Conservation (phyloP, 2,113 vertebrate species). For the Lagopus leucura region DNA sequence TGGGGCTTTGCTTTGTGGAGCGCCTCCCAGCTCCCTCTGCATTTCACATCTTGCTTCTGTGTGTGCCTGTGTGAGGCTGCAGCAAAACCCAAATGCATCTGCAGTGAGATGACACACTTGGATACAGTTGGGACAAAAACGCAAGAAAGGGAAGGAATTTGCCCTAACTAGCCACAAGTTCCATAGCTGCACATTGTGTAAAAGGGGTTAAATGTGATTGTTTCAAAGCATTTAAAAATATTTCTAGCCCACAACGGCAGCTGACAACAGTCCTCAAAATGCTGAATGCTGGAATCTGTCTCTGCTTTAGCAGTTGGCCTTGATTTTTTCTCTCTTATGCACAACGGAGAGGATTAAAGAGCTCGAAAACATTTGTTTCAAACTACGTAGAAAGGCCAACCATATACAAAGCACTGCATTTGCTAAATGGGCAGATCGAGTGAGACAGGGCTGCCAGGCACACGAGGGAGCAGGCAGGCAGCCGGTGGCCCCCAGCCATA, state of each 20-base stretch:
- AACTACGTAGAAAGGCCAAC: not conserved
- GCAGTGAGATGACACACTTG: not conserved
- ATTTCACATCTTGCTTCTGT: not conserved
- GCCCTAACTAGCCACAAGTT: not conserved
- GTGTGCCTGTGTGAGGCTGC: not conserved
- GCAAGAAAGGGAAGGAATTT: not conserved
- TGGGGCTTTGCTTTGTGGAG: not conserved
- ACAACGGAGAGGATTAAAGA: slow-evolving; percentile 32
- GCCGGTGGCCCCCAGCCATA: fast-evolving
- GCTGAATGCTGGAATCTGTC: slow-evolving; percentile 3
- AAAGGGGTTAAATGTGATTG: not conserved
- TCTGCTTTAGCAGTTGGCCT: not conserved
- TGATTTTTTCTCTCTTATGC: not conserved
- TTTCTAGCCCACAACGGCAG: not conserved
- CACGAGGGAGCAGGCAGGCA: fast-evolving
- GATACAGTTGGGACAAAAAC: not conserved
- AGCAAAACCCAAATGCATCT: slow-evolving; percentile 14
- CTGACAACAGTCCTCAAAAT: slow-evolving; percentile 26
- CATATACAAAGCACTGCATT: not conserved
- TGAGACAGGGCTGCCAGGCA: not conserved
- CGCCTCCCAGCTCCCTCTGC: not conserved
- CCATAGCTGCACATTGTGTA: not conserved
- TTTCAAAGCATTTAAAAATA: slow-evolving; percentile 17
- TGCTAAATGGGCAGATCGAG: not conserved
- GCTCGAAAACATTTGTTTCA: slow-evolving; percentile 31